Evolutionary conservation across 2,797 vertebrate genomes (phyloP).

Genomic region (Thaleichthys pacificus): DNA sequence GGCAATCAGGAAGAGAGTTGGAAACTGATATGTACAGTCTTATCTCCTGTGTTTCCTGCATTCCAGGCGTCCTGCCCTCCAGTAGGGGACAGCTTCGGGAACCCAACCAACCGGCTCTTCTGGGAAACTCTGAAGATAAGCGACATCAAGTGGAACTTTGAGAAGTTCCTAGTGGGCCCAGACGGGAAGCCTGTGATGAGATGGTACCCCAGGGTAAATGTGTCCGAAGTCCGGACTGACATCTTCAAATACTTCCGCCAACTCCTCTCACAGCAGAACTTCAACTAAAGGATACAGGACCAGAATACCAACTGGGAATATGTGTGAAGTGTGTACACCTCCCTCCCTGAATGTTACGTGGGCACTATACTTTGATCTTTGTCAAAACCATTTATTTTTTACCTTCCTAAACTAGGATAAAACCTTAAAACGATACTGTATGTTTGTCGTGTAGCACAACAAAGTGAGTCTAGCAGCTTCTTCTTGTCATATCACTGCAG

Average conservation of each 20-base stretch:
- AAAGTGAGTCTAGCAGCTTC: neutral
- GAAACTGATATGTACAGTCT: neutral
- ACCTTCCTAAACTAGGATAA: neutral
- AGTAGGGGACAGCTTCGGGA: constrained; percentile 78
- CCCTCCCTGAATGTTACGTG: neutral
- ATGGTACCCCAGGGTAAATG: constrained; percentile 80
- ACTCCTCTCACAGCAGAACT: constrained; percentile 21
- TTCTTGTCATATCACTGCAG: neutral
- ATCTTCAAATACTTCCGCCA: constrained; percentile 70
- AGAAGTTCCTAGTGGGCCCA: constrained; percentile 92
- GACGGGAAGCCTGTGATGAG: constrained; percentile 85
- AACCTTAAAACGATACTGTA: neutral
- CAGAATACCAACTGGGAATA: neutral
- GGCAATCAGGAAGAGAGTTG: neutral
- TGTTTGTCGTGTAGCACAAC: neutral
- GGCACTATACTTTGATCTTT: neutral
- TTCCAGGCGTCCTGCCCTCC: constrained; percentile 86
- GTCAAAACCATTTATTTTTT: neutral
- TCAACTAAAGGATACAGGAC: constrained; percentile 26
- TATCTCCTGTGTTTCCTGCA: neutral
- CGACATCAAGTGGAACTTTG: constrained; percentile 98
- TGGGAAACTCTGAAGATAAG: constrained; percentile 85
- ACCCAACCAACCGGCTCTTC: constrained; percentile 76
- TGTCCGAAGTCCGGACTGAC: constrained; percentile 74
- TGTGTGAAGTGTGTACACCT: neutral